Base-by-base conservation (phyloP, 2,797 vertebrate species). In the Thunnus albacares region DNA sequence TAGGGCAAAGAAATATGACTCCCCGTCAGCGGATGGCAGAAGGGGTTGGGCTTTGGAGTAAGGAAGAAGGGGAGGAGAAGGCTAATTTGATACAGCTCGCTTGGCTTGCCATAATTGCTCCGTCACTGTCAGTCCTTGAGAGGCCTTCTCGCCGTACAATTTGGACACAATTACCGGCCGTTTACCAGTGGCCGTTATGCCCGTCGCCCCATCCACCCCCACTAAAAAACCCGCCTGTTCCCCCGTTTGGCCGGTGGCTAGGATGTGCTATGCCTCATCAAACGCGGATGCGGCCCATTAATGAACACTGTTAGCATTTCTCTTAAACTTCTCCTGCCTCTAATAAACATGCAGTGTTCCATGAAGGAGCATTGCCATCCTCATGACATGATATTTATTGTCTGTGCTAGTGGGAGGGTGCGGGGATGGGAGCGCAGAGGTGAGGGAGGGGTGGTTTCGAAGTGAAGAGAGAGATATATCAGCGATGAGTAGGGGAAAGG, bases 261-360 rank as follows among this genome's bases (percentile, higher is more conserved):
- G 81, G 90, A 93, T 90, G 91, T 89, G 97, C 97, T 97, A 98
- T 96, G 97, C 96, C 98, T 99, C 98, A 99, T 99, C 98, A 99
- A 98, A 97, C 95, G 96, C 95, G 96, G 97, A 97, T 97, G 97
- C 97, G 97, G 97, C 95, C 97, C 97, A 99, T 99, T 99, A 99
- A 99, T 98, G 97, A 97, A 98, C 97, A 97, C 97, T 99, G 97
- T 99, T 99, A 99, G 97, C 97, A 99, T 98, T 99, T 98, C 97
- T 98, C 97, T 99, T 98, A 97, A 97, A 98, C 97, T 98, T 97
- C 93, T 93, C 91, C 90, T 95, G 96, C 96, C 96, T 96, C 98
- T 99, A 99, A 99, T 99, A 99, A 99, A 99, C 98, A 99, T 97
- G 97, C 97, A 98, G 97, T 97, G 97, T 98, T 98, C 98, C 98